Conservation (phyloP, 2,888 invertebrate genomes). For the Phyto melanocephala region DNA sequence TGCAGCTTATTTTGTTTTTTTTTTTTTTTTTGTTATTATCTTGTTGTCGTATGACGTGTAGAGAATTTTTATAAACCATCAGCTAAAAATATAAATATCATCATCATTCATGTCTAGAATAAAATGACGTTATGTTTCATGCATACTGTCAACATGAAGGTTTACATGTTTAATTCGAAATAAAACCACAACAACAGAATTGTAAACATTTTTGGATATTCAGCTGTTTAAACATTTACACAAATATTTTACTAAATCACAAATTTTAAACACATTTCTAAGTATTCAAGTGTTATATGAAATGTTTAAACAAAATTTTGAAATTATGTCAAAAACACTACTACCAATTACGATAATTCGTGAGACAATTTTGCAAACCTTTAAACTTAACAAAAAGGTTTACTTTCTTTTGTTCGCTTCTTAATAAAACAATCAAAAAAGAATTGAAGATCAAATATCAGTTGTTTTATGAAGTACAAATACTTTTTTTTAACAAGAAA, state of each 20-base stretch:
- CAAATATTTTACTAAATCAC: no score
- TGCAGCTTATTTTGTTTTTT: neutral
- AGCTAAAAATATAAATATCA: neutral
- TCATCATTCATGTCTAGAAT: slow-evolving; percentile 25
- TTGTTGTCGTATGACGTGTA: neutral
- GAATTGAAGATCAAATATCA: no score
- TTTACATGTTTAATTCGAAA: slow-evolving; percentile 11
- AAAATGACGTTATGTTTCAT: neutral
- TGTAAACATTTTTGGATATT: neutral
- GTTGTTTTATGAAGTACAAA: no score
- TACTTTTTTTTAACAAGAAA: no score
- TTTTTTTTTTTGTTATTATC: neutral
- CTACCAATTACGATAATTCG: no score
- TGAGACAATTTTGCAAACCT: no score
- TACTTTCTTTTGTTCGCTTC: no score
- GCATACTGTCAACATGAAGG: slow-evolving; percentile 4
- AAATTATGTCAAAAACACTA: slow-evolving; percentile 2
- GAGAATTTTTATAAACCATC: neutral
- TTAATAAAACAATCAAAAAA: no score
- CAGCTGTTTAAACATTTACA: neutral
- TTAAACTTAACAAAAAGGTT: no score
- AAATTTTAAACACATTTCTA: no score
- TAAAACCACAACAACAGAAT: no score
- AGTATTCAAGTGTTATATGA: no score
- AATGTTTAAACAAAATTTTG: neutral